A percentile compares a stretch with the other conserved stretches of the same genome.
Conservation (phyloP, 2,797 vertebrate genomes). For the Novumbra hubbsi region DNA sequence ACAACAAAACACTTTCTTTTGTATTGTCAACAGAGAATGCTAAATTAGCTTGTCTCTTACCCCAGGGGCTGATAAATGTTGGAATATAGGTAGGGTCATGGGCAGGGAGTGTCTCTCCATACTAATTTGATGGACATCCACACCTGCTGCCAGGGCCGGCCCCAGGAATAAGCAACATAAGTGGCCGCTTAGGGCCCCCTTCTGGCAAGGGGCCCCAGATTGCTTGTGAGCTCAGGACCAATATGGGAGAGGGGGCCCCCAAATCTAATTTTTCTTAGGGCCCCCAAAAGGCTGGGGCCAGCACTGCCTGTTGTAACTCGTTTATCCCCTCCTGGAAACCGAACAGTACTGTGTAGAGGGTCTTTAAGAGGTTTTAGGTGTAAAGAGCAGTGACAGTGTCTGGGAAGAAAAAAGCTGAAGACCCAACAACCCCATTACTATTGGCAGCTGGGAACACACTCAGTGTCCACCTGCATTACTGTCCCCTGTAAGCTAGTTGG, state of each 20-base stretch:
- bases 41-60: slow-evolving; percentile 39
- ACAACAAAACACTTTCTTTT: slow-evolving; percentile 22
- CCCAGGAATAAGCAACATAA: too few relatives aligned
- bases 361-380: slow-evolving; percentile 48
- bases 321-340: slow-evolving; percentile 56
- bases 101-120: slow-evolving; percentile 26
- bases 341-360: slow-evolving; percentile 32
- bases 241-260: too few relatives aligned
- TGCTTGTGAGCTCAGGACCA: too few relatives aligned
- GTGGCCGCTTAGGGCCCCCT: too few relatives aligned
- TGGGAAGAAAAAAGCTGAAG: slow-evolving; percentile 16
- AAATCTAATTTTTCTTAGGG: too few relatives aligned
- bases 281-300: too few relatives aligned
- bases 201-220: too few relatives aligned
- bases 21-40: slow-evolving; percentile 47
- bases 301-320: slow-evolving; percentile 67
- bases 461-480: slow-evolving; percentile 15
- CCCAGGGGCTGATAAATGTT: background rate
- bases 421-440: slow-evolving; percentile 14
- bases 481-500: slow-evolving; percentile 36
- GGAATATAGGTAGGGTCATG: slow-evolving; percentile 1
- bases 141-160: too few relatives aligned
- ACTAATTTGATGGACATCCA: slow-evolving; percentile 71
- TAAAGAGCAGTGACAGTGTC: slow-evolving; percentile 45
- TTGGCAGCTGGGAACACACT: slow-evolving; percentile 32